phyloP scores from a whole-genome alignment of 2,797 vertebrate species.

The Rhynchonycteris naso region DNA sequence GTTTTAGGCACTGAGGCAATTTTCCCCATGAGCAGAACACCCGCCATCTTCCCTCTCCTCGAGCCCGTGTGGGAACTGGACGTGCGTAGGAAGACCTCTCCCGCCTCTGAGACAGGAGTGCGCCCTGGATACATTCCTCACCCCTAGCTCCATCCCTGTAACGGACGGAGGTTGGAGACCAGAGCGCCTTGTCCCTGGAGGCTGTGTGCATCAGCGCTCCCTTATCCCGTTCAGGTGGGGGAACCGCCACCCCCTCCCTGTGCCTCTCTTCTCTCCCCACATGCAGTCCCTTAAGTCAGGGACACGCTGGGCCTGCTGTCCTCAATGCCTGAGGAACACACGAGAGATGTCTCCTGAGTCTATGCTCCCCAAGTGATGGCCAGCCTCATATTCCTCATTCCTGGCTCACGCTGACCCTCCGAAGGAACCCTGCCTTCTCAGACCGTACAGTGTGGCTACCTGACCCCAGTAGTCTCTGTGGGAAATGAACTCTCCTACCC shows the following conservation, averaged over 20 bases:
- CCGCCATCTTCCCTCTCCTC: constrained; percentile 30
- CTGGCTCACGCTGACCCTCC: rapidly evolving
- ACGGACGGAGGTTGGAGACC: not conserved
- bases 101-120: not conserved
- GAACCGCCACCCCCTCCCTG: not conserved
- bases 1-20: not conserved
- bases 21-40: not conserved
- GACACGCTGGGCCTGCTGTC: not conserved
- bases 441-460: rapidly evolving
- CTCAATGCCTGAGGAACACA: no score
- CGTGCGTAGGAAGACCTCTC: not conserved
- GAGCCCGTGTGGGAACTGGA: not conserved
- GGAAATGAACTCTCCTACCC: constrained; percentile 11
- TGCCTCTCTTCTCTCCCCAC: not conserved
- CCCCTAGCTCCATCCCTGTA: not conserved
- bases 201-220: not conserved
- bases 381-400: not conserved
- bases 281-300: not conserved
- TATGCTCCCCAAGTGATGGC: not conserved
- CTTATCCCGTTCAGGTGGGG: not conserved
- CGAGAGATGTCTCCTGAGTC: rapidly evolving
- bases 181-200: not conserved
- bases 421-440: not conserved
- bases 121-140: not conserved
- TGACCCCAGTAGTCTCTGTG: constrained; percentile 19